These are phyloP conservation scores for Tetrapedia diversipes DNA, from an alignment of 2,888 invertebrate species.

Conservation along the genomic window DNA sequence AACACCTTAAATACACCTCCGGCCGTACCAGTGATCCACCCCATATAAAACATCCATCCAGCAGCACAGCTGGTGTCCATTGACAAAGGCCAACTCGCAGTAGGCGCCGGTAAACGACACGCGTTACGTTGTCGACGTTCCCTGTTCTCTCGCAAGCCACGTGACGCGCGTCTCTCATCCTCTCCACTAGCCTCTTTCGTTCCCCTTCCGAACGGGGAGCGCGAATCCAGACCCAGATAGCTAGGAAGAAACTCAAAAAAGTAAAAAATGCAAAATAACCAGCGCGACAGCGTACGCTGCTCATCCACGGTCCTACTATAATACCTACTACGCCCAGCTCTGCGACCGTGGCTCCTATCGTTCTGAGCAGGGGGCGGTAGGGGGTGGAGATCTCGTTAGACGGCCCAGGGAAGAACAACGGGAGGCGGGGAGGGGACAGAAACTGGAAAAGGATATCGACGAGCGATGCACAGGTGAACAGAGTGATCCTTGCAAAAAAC, in stretches of 20 bases:
- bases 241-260: not conserved
- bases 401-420: slow-evolving; percentile 2
- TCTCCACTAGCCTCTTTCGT: slow-evolving; percentile 22
- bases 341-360: slow-evolving; percentile 24
- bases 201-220: not conserved
- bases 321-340: slow-evolving; percentile 52
- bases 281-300: slow-evolving; percentile 30
- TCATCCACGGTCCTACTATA: slow-evolving; percentile 50
- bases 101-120: slow-evolving; percentile 23
- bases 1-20: no score
- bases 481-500: slow-evolving; percentile 19
- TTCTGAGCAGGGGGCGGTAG: slow-evolving; percentile 14
- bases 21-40: no score
- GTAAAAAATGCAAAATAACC: not conserved
- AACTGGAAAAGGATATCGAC: slow-evolving; percentile 23
- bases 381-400: slow-evolving; percentile 8
- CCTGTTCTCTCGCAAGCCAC: slow-evolving; percentile 48
- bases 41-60: no score
- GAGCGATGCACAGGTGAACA: slow-evolving; percentile 49
- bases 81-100: not conserved
- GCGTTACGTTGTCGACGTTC: slow-evolving; percentile 24
- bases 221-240: not conserved
- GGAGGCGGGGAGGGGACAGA: not conserved
- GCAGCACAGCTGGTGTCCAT: not conserved
- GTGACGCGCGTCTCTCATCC: slow-evolving; percentile 33